Percentiles rank a stretch among this genome's conserved stretches.
phyloP scores from a whole-genome alignment of 2,113 vertebrate genomes.

The Leptocoma aspasia region DNA sequence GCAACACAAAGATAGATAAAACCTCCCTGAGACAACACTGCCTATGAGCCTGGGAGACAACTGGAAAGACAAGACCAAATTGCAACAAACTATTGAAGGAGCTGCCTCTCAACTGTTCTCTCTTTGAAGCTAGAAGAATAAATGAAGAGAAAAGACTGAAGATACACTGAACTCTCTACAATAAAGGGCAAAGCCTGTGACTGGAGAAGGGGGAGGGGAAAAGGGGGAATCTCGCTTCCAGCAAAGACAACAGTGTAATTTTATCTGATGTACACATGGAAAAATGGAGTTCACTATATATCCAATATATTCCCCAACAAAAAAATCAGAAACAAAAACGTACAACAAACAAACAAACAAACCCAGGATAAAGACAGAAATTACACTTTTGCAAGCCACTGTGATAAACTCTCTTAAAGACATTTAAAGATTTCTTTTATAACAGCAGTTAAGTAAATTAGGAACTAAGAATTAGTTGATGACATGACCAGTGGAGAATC shows the following conservation, averaged over 20 bases:
- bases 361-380: neutral
- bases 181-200: constrained; percentile 28
- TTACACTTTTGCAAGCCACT: neutral
- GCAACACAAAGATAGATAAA: neutral
- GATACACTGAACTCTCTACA: constrained; percentile 8
- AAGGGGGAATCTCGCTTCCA: constrained; percentile 32
- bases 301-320: neutral
- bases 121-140: constrained; percentile 17
- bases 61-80: neutral
- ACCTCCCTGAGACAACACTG: neutral
- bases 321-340: neutral
- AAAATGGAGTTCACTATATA: neutral
- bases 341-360: neutral
- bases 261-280: constrained; percentile 20
- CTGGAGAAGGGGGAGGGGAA: neutral
- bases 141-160: constrained; percentile 32
- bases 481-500: neutral
- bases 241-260: constrained; percentile 43
- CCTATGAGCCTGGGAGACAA: neutral
- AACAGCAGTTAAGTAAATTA: neutral
- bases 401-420: neutral
- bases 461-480: neutral
- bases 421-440: neutral
- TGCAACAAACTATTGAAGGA: neutral
- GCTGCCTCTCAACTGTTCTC: neutral